These are phyloP conservation scores for Propithecus coquereli DNA, from an alignment of 2,113 vertebrate species.

Conservation along the genomic window DNA sequence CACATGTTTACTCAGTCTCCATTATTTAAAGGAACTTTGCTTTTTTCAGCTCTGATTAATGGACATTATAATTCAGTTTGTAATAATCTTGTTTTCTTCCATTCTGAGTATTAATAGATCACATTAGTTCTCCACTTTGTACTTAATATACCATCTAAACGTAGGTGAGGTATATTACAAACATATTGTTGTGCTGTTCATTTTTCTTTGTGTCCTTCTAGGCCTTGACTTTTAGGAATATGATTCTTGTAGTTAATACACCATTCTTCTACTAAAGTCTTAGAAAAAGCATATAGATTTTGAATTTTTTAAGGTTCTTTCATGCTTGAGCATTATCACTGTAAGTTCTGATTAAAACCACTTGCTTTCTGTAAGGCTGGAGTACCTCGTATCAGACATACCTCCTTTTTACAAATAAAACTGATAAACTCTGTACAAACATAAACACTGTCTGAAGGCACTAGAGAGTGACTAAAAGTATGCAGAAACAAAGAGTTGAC, in stretches of 20 bases:
- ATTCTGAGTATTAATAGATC: not conserved
- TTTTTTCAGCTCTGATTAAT: not conserved
- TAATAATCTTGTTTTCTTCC: not conserved
- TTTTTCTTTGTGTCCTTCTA: not conserved
- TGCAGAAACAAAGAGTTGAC: not conserved
- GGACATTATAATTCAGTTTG: constrained; percentile 11
- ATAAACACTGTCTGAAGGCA: not conserved
- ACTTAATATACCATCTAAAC: not conserved
- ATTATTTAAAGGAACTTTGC: not conserved
- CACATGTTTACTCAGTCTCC: not conserved
- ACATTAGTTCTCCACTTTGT: not conserved
- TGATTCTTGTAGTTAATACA: not conserved
- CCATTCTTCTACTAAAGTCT: not conserved
- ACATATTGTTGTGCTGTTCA: not conserved
- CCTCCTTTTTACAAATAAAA: not conserved
- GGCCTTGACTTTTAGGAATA: not conserved
- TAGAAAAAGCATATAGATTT: not conserved
- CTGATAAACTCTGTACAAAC: not conserved
- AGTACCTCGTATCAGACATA: not conserved
- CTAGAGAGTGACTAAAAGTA: not conserved
- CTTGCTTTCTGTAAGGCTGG: not conserved
- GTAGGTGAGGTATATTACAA: not conserved
- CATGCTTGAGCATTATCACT: not conserved
- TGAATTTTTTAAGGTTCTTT: not conserved
- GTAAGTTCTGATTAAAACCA: constrained; percentile 8